Evolutionary conservation across 2,888 invertebrate genomes (phyloP).

Genomic region (Opisthograptis luteolata): DNA sequence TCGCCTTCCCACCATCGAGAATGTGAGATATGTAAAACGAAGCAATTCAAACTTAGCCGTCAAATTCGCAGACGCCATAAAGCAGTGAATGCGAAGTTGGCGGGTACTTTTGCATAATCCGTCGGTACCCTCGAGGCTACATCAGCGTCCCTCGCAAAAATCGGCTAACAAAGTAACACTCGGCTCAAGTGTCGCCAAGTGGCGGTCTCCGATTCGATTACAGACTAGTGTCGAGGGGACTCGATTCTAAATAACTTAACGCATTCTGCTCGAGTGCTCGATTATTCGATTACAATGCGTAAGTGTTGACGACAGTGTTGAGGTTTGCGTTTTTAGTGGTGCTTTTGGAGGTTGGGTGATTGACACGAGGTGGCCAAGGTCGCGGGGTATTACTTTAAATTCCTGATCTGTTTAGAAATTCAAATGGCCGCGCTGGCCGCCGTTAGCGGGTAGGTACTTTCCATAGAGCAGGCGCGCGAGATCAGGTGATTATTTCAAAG

Average conservation of each 20-base stretch:
- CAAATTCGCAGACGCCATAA: slow-evolving; percentile 48
- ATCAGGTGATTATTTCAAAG: slow-evolving; percentile 23
- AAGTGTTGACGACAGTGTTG: slow-evolving; percentile 63
- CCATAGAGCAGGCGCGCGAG: slow-evolving; percentile 18
- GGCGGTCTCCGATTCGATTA: slow-evolving; percentile 81
- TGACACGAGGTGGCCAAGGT: slow-evolving; percentile 38
- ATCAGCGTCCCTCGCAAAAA: slow-evolving; percentile 61
- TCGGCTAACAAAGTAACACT: slow-evolving; percentile 81
- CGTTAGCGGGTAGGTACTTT: slow-evolving; percentile 14
- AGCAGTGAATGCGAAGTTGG: slow-evolving; percentile 46
- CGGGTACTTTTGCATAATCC: slow-evolving; percentile 68
- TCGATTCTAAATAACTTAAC: slow-evolving; percentile 75
- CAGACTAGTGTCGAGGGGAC: slow-evolving; percentile 68
- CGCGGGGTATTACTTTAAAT: slow-evolving; percentile 19
- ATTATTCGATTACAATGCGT: slow-evolving; percentile 80
- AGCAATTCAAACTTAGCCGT: slow-evolving; percentile 35
- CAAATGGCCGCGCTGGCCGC: slow-evolving; percentile 1
- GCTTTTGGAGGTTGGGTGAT: slow-evolving; percentile 45
- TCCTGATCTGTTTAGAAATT: slow-evolving; percentile 16
- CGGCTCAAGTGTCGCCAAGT: slow-evolving; percentile 74
- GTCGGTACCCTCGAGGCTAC: slow-evolving; percentile 47
- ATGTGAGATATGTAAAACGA: slow-evolving; percentile 16
- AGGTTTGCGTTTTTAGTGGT: slow-evolving; percentile 53
- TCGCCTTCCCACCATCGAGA: not conserved
- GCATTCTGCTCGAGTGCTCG: slow-evolving; percentile 73